Evolutionary conservation across 1,140 invertebrate genomes (phyloP).

Genomic region (Drosophila trapezifrons): DNA sequence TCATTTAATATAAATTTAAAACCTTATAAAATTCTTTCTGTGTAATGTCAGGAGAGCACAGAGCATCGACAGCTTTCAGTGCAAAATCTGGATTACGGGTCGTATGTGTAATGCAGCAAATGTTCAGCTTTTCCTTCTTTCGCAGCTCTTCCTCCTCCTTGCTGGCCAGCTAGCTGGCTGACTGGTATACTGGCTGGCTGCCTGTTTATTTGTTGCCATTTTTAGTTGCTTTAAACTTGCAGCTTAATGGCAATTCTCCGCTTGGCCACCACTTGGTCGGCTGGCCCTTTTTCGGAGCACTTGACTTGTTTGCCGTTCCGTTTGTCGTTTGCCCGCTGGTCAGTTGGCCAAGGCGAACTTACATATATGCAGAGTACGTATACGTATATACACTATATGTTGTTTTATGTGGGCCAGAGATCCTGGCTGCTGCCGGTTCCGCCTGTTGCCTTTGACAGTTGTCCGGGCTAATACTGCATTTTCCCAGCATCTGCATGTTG

Average conservation of each 20-base stretch:
- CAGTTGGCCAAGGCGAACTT: conserved; percentile 42
- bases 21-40: background rate
- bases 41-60: conserved; percentile 15
- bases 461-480: conserved; percentile 51
- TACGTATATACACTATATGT: conserved; percentile 16
- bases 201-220: conserved; percentile 76
- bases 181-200: background rate
- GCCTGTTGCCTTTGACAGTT: conserved; percentile 68
- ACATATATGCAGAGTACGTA: conserved; percentile 12
- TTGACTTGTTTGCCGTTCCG: conserved; percentile 65
- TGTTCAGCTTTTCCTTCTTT: conserved; percentile 11
- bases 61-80: conserved; percentile 65
- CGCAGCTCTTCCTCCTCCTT: conserved; percentile 5
- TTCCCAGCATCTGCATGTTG: conserved; percentile 46
- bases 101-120: conserved; percentile 67
- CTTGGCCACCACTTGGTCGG: conserved; percentile 47
- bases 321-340: conserved; percentile 48
- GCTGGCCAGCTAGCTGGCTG: background rate
- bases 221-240: conserved; percentile 78
- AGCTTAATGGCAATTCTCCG: conserved; percentile 79
- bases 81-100: conserved; percentile 57
- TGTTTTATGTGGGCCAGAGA: conserved; percentile 43
- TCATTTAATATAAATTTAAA: background rate
- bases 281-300: conserved; percentile 32
- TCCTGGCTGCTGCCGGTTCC: conserved; percentile 42